These are phyloP conservation scores for Seladonia tumulorum DNA, from an alignment of 2,888 invertebrate genomes.

Conservation along the genomic window DNA sequence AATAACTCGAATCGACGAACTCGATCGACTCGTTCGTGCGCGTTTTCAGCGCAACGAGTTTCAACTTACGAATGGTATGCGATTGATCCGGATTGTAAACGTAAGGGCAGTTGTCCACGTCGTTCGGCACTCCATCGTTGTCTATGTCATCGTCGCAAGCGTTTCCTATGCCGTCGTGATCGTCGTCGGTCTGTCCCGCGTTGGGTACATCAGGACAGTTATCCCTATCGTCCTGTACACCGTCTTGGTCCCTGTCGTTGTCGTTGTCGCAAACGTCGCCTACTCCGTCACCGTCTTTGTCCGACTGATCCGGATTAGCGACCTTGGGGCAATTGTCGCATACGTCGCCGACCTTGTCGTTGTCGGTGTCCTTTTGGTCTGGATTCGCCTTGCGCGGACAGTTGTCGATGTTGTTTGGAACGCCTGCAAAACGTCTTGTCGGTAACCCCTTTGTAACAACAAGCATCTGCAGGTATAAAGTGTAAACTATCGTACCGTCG, in stretches of 20 bases:
- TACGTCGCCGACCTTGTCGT: conserved; percentile 94
- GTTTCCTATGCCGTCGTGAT: conserved; percentile 89
- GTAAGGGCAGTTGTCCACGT: conserved; percentile 92
- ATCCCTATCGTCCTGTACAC: conserved; percentile 94
- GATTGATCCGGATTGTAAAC: conserved; percentile 92
- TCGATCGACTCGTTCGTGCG: no score
- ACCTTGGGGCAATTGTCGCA: conserved; percentile 91
- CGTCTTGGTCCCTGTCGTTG: conserved; percentile 79
- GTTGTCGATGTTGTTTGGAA: conserved; percentile 87
- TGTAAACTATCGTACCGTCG: conserved; percentile 75
- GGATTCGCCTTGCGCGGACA: conserved; percentile 92
- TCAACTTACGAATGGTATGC: conserved; percentile 85
- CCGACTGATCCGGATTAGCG: conserved; percentile 86
- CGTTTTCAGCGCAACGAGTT: background rate
- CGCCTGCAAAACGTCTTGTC: conserved; percentile 83
- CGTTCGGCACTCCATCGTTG: conserved; percentile 91
- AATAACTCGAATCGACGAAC: background rate
- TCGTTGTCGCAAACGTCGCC: conserved; percentile 81
- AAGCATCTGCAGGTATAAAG: background rate
- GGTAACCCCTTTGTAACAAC: no score
- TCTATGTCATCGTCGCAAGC: conserved; percentile 90
- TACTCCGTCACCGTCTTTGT: conserved; percentile 90
- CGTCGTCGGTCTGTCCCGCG: conserved; percentile 94
- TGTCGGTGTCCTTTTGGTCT: conserved; percentile 92
- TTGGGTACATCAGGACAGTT: conserved; percentile 95